Conservation (phyloP, 35 echinoderm and acorn worm species). For the Lytechinus variegatus region DNA sequence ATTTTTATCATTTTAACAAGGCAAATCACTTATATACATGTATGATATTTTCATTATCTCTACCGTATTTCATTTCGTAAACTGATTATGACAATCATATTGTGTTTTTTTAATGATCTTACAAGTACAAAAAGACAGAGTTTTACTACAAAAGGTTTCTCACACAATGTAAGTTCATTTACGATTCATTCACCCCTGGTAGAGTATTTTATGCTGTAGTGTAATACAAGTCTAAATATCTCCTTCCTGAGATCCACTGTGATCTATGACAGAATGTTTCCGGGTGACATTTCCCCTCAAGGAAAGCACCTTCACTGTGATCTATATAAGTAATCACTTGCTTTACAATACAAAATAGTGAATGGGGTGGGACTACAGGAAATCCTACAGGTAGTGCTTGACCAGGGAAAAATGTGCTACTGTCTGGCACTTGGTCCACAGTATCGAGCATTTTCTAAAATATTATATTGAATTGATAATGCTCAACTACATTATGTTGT, state of each 20-base stretch:
- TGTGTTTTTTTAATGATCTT: no score
- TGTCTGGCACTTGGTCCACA: background rate
- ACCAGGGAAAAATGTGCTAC: background rate
- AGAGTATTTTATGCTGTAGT: background rate
- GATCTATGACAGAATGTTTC: slow-evolving; percentile 2
- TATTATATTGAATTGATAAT: no score
- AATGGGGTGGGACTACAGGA: background rate
- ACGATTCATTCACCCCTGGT: background rate
- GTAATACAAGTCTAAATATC: background rate
- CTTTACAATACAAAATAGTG: background rate
- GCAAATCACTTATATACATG: no score
- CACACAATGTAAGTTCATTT: background rate
- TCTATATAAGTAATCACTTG: background rate
- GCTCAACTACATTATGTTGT: no score
- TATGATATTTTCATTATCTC: no score
- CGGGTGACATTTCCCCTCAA: background rate
- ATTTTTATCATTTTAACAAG: no score
- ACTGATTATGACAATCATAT: no score
- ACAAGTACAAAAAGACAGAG: no score
- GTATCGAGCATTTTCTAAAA: background rate
- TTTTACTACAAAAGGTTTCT: background rate
- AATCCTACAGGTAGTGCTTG: background rate
- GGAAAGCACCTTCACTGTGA: background rate
- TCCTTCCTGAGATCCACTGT: background rate
- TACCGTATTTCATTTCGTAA: no score